A percentile compares a stretch with the other conserved stretches of the same genome.
Conservation (phyloP, 2,888 invertebrate species). For the Nysson spinosus region DNA sequence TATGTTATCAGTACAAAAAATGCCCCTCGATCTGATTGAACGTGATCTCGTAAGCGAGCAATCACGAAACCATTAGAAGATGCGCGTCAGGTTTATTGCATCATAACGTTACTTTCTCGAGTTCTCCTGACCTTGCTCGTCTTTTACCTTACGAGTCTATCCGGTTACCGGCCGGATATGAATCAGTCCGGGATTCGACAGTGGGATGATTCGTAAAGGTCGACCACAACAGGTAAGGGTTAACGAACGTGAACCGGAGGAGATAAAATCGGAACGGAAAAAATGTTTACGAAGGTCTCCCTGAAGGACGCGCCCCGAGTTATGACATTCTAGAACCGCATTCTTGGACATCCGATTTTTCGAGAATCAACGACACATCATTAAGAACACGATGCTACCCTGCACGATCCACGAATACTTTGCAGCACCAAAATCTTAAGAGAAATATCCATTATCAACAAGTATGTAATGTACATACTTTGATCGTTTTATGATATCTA, state of each 20-base stretch:
- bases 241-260: slow-evolving; percentile 45
- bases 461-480: too few relatives aligned
- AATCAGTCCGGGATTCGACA: slow-evolving; percentile 31
- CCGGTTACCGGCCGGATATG: slow-evolving; percentile 38
- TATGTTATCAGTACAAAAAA: too few relatives aligned
- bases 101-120: slow-evolving; percentile 43
- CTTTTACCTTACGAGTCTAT: slow-evolving; percentile 16
- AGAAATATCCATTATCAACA: too few relatives aligned
- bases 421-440: too few relatives aligned
- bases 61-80: slow-evolving; percentile 14
- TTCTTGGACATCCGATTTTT: slow-evolving; percentile 12
- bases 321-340: slow-evolving; percentile 35
- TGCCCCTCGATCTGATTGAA: too few relatives aligned
- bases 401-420: not conserved
- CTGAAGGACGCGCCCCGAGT: slow-evolving; percentile 48
- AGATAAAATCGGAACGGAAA: slow-evolving; percentile 29
- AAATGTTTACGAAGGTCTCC: slow-evolving; percentile 48
- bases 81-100: slow-evolving; percentile 29
- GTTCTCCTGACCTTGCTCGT: slow-evolving; percentile 42
- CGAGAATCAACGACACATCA: not conserved
- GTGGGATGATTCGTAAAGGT: slow-evolving; percentile 41
- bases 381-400: not conserved
- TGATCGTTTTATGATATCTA: too few relatives aligned
- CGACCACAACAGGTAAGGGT: slow-evolving; percentile 34
- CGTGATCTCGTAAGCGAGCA: not conserved